A percentile compares a stretch with the other conserved stretches of the same genome.
These are phyloP conservation scores for Trachelus troglodyta DNA, from an alignment of 2,888 invertebrate species.

Conservation along the genomic window DNA sequence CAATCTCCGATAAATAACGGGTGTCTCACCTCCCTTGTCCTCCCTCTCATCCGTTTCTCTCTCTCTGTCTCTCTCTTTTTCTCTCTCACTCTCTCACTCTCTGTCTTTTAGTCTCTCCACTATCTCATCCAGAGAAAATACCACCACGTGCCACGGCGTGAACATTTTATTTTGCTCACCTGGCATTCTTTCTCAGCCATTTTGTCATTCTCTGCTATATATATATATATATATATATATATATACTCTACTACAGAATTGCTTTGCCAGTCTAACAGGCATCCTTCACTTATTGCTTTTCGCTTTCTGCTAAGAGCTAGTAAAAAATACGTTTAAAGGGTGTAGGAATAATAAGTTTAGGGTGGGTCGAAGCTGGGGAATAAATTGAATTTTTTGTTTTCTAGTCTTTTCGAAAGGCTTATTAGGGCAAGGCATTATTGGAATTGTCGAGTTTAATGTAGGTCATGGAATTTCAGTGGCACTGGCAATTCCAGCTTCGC, in stretches of 20 bases:
- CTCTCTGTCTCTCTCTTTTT: constrained; percentile 25
- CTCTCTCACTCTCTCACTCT: constrained; percentile 25
- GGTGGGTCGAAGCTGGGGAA: neutral
- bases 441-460: neutral
- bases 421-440: neutral
- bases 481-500: too few relatives aligned
- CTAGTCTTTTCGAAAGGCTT: neutral
- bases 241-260: neutral
- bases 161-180: constrained; percentile 15
- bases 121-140: neutral
- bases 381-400: neutral
- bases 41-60: constrained; percentile 13
- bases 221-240: neutral
- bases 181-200: constrained; percentile 2
- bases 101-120: constrained; percentile 2
- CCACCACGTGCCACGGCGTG: constrained; percentile 19
- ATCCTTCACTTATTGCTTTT: neutral
- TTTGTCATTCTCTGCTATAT: neutral
- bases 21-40: constrained; percentile 9
- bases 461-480: neutral
- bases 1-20: constrained; percentile 55
- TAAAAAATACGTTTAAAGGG: neutral
- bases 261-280: neutral
- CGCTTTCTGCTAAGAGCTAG: neutral
- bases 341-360: neutral